These are phyloP conservation scores for Drosophila lacteicornis DNA, from an alignment of 1,140 invertebrate genomes.

Conservation along the genomic window DNA sequence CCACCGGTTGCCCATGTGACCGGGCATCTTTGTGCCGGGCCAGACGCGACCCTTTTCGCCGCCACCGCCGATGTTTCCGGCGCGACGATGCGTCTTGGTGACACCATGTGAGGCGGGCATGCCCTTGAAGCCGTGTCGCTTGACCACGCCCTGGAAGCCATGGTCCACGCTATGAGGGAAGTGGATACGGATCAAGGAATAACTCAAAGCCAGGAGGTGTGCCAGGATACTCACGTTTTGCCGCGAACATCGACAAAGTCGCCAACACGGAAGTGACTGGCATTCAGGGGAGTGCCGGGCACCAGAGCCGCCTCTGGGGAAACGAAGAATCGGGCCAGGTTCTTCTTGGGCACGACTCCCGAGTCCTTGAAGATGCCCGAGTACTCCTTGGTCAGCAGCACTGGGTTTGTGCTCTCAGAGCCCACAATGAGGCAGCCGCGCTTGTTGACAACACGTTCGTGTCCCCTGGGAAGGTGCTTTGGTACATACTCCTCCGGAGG, in stretches of 20 bases:
- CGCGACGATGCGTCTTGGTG: constrained; percentile 97
- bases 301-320: constrained; percentile 94
- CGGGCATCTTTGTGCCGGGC: constrained; percentile 98
- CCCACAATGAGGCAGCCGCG: constrained; percentile 94
- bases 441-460: constrained; percentile 75
- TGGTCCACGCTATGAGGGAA: constrained; percentile 89
- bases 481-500: constrained; percentile 92
- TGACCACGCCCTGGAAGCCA: constrained; percentile 99
- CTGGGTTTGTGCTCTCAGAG: constrained; percentile 94
- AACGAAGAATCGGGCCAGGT: constrained; percentile 93
- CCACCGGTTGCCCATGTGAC: constrained; percentile 97
- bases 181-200: neutral
- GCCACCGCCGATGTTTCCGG: constrained; percentile 95
- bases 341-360: constrained; percentile 95
- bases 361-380: constrained; percentile 93
- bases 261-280: constrained; percentile 95
- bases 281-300: constrained; percentile 95
- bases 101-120: constrained; percentile 96
- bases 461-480: constrained; percentile 84
- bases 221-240: constrained; percentile 91
- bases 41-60: constrained; percentile 94
- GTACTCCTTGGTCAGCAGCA: constrained; percentile 95
- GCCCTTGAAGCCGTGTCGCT: constrained; percentile 97
- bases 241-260: constrained; percentile 95
- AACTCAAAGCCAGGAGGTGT: no score